A percentile compares a stretch with the other conserved stretches of the same genome.
These are phyloP conservation scores for Misgurnus mizolepis DNA, from an alignment of 2,113 vertebrate genomes.

Conservation along the genomic window DNA sequence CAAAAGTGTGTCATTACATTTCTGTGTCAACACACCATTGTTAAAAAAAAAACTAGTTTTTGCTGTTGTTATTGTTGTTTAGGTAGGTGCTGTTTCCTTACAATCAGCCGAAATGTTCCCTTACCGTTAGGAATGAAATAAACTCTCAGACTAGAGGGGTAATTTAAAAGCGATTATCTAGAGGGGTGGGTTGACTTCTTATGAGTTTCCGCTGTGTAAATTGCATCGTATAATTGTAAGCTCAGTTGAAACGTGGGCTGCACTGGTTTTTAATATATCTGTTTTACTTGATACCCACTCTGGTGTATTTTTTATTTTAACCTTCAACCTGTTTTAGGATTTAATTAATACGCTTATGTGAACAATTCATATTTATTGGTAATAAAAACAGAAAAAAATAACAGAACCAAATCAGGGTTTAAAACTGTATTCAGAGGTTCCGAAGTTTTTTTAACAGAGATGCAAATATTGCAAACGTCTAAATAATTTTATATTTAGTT, in stretches of 20 bases:
- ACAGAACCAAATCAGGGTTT: too few species aligned
- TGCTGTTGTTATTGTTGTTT: neutral
- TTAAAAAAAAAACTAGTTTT: neutral
- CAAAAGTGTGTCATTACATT: neutral
- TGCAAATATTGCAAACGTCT: neutral
- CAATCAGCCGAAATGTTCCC: neutral
- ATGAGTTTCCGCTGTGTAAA: neutral
- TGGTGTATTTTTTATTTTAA: neutral
- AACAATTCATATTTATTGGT: too few species aligned
- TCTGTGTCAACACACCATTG: neutral
- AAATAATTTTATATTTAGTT: neutral
- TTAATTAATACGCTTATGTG: too few species aligned
- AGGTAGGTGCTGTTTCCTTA: neutral
- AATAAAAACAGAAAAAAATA: too few species aligned
- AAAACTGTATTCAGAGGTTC: too few species aligned
- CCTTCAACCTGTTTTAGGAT: neutral
- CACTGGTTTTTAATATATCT: neutral
- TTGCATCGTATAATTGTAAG: neutral
- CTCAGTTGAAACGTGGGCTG: neutral
- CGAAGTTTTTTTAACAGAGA: neutral
- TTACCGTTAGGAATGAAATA: neutral
- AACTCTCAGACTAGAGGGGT: conserved; percentile 4
- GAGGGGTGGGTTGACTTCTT: conserved; percentile 1
- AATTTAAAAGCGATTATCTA: conserved; percentile 12
- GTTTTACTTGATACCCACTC: neutral